phyloP scores from a whole-genome alignment of 2,888 invertebrate species.

The Oscheius myriophilus region DNA sequence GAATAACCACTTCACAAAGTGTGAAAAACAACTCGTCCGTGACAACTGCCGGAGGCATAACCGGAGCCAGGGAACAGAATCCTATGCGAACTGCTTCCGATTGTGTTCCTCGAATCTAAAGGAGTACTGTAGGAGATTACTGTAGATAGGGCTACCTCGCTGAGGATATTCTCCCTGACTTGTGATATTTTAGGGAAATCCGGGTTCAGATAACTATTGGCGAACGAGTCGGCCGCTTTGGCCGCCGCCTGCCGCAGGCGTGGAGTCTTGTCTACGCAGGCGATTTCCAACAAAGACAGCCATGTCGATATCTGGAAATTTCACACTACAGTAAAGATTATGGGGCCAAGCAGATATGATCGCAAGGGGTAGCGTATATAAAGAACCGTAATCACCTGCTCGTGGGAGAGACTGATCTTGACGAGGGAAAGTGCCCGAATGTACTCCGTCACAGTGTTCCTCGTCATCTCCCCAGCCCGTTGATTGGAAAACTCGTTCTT shows the following conservation, averaged over 20 bases:
- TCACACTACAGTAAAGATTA: background rate
- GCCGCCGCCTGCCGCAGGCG: background rate
- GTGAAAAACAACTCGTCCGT: constrained; percentile 14
- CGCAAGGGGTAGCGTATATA: too few species aligned
- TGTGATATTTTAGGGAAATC: background rate
- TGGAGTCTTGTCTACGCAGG: constrained; percentile 2
- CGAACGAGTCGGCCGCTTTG: background rate
- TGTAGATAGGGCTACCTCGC: too few species aligned
- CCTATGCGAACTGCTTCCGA: constrained; percentile 12
- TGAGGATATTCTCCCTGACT: background rate
- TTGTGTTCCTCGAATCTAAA: background rate
- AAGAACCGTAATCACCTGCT: constrained; percentile 38
- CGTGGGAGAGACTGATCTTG: constrained; percentile 25
- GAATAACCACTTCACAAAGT: constrained; percentile 1
- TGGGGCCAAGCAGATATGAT: background rate
- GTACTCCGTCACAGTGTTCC: constrained; percentile 35
- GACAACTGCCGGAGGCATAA: constrained; percentile 1
- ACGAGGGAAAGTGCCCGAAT: constrained; percentile 35
- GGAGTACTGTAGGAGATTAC: too few species aligned
- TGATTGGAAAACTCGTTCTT: constrained; percentile 8
- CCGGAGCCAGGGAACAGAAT: constrained; percentile 19
- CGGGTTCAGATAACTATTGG: constrained; percentile 3
- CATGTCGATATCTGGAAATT: constrained; percentile 12
- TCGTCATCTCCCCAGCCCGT: constrained; percentile 25
- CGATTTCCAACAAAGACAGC: constrained; percentile 9